Conservation (phyloP, 1,140 invertebrate genomes). For the Drosophila asahinai region DNA sequence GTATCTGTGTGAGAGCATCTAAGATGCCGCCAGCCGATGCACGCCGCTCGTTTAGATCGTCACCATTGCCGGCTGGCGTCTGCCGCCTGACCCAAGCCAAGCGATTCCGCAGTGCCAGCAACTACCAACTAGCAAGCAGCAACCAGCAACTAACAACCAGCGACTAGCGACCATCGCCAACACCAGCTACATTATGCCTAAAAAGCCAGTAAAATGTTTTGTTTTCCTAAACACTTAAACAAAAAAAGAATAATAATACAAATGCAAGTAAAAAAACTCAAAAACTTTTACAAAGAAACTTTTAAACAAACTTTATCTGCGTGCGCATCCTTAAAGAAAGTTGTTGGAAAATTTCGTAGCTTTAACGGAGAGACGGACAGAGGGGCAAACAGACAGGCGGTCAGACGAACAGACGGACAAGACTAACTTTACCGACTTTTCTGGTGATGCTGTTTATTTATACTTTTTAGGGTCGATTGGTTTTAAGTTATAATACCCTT, state of each 20-base stretch:
- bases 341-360: too few species aligned
- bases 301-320: too few species aligned
- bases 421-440: too few species aligned
- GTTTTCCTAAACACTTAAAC: conserved; percentile 35
- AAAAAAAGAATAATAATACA: conserved; percentile 1
- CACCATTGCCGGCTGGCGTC: conserved; percentile 68
- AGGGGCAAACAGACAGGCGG: too few species aligned
- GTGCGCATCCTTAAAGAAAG: too few species aligned
- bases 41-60: conserved; percentile 71
- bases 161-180: conserved; percentile 17
- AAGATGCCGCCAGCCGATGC: conserved; percentile 75
- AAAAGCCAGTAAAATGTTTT: conserved; percentile 44
- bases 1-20: conserved; percentile 68
- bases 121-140: conserved; percentile 7
- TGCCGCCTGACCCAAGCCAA: conserved; percentile 49
- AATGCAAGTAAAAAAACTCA: neutral
- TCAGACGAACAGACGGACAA: too few species aligned
- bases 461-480: too few species aligned
- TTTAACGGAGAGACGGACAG: too few species aligned
- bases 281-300: neutral
- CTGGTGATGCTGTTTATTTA: too few species aligned
- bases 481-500: too few species aligned
- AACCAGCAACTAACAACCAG: conserved; percentile 26
- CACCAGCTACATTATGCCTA: conserved; percentile 40
- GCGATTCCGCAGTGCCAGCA: conserved; percentile 7